Percentiles rank a stretch among this genome's conserved stretches.
Conservation (phyloP, 2,797 vertebrate species). For the Brachyalestes nurse region DNA sequence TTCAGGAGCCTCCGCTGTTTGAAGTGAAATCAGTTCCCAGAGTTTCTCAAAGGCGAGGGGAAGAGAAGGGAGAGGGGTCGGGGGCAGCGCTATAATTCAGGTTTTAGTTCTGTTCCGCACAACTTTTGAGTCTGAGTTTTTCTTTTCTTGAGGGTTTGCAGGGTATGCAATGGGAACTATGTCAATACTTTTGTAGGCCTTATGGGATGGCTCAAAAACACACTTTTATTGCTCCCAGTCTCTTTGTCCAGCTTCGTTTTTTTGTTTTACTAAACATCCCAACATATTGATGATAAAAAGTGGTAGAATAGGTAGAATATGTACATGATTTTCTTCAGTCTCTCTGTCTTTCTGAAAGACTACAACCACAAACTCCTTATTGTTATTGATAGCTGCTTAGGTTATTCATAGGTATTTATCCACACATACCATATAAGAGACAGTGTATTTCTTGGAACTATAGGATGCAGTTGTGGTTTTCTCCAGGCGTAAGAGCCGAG, state of each 20-base stretch:
- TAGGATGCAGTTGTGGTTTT: constrained; percentile 51
- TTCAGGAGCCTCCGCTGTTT: constrained; percentile 82
- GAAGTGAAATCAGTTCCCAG: constrained; percentile 84
- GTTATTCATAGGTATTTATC: constrained; percentile 34
- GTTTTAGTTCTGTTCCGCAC: constrained; percentile 61
- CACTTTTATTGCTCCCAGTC: constrained; percentile 28
- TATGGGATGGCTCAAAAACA: constrained; percentile 19
- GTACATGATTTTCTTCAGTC: neutral
- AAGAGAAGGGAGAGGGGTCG: constrained; percentile 42
- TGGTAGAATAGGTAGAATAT: neutral
- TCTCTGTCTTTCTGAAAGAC: neutral
- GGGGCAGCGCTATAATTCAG: constrained; percentile 60
- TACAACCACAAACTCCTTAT: neutral
- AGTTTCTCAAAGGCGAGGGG: constrained; percentile 65
- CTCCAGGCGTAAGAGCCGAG: constrained; percentile 34
- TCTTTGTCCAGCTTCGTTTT: constrained; percentile 23
- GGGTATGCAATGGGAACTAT: constrained; percentile 38
- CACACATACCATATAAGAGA: constrained; percentile 30
- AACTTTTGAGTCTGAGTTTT: constrained; percentile 51
- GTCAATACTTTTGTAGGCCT: constrained; percentile 39
- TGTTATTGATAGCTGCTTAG: constrained; percentile 28
- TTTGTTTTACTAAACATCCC: constrained; percentile 22
- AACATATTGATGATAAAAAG: constrained; percentile 25
- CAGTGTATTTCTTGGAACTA: constrained; percentile 49
- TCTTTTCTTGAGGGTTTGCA: constrained; percentile 43